Conservation (phyloP, 2,797 vertebrate genomes). For the Urophycis tenuis region DNA sequence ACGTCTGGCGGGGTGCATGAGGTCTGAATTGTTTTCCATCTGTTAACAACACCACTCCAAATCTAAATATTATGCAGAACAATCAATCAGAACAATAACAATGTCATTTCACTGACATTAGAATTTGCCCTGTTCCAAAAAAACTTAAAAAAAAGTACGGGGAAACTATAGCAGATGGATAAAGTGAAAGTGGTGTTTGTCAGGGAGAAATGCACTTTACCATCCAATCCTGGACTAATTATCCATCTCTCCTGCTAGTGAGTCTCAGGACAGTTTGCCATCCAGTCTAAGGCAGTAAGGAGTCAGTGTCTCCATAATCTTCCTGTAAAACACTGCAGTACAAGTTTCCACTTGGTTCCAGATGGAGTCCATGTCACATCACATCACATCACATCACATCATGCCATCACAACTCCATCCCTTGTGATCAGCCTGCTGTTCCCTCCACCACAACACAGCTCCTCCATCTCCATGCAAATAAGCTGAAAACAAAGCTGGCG, state of each 20-base stretch:
- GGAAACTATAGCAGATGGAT: background rate
- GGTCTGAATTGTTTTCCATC: slow-evolving; percentile 66
- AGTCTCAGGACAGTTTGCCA: background rate
- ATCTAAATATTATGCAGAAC: slow-evolving; percentile 65
- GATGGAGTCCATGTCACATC: background rate
- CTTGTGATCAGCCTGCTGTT: background rate
- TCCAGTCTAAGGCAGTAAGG: background rate
- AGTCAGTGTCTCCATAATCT: background rate
- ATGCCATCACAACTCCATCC: background rate
- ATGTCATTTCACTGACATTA: slow-evolving; percentile 1
- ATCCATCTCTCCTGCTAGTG: background rate
- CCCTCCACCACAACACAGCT: slow-evolving; percentile 2
- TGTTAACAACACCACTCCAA: slow-evolving; percentile 71
- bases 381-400: too few species aligned
- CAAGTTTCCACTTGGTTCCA: background rate
- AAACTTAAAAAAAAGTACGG: background rate
- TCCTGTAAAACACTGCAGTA: slow-evolving; percentile 1
- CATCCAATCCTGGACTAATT: background rate
- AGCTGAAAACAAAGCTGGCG: background rate
- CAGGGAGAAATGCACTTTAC: background rate
- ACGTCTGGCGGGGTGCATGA: slow-evolving; percentile 61
- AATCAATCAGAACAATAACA: slow-evolving; percentile 44
- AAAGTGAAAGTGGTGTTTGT: background rate
- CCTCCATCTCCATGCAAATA: background rate
- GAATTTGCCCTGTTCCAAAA: background rate